phyloP scores from a whole-genome alignment of 2,888 invertebrate species.

The Incurvaria masculella region DNA sequence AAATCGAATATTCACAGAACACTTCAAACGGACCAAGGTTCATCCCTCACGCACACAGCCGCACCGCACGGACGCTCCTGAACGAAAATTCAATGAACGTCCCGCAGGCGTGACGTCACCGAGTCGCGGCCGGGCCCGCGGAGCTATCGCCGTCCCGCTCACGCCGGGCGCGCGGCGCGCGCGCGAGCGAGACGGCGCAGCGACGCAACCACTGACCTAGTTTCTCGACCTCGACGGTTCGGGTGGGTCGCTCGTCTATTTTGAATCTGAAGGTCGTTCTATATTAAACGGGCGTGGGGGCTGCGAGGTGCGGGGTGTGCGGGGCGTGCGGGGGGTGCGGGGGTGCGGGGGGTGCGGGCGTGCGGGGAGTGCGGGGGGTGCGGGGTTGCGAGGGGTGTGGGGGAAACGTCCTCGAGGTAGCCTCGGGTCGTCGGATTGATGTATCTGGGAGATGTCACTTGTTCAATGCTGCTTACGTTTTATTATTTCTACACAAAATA shows the following conservation, averaged over 20 bases:
- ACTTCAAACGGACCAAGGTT: constrained; percentile 21
- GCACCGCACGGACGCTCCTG: background rate
- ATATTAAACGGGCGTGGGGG: constrained; percentile 40
- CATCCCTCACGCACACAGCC: constrained; percentile 5
- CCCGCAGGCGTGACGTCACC: constrained; percentile 37
- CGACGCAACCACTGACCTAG: constrained; percentile 37
- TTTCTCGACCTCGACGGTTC: constrained; percentile 49
- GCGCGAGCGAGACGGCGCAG: constrained; percentile 26
- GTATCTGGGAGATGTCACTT: too few species aligned
- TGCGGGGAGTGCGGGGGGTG: too few species aligned
- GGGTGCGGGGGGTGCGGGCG: constrained; percentile 9
- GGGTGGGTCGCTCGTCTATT: constrained; percentile 49
- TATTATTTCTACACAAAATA: too few species aligned
- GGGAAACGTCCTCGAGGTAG: constrained; percentile 8
- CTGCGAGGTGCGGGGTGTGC: constrained; percentile 23
- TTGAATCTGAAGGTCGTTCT: constrained; percentile 55
- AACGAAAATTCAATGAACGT: constrained; percentile 49
- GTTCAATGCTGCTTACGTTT: too few species aligned
- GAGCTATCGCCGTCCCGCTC: constrained; percentile 25
- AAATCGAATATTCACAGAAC: background rate
- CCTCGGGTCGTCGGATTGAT: too few species aligned
- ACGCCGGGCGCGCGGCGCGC: constrained; percentile 9
- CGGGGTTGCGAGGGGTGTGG: constrained; percentile 5
- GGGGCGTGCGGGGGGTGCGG: constrained; percentile 21
- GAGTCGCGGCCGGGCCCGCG: constrained; percentile 29